phyloP scores from a whole-genome alignment of 2,888 invertebrate genomes.

The Diaphora mendica region DNA sequence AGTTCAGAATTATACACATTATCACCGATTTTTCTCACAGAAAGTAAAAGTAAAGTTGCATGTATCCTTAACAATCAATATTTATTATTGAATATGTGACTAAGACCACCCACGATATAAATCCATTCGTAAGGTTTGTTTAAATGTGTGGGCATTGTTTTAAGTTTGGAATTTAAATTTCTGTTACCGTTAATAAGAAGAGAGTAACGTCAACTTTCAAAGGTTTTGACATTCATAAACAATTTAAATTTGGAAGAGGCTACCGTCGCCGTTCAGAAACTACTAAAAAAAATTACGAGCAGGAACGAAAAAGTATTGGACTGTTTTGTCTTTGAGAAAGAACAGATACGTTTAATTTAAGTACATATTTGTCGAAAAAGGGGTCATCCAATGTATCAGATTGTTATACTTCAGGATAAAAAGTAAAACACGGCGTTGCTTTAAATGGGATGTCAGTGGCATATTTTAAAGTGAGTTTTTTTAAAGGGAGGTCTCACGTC shows the following conservation, averaged over 20 bases:
- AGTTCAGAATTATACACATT: conserved; percentile 20
- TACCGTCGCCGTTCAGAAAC: neutral
- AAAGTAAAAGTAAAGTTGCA: conserved; percentile 47
- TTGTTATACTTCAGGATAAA: no score
- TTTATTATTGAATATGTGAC: conserved; percentile 35
- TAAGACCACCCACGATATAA: conserved; percentile 39
- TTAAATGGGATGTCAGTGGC: no score
- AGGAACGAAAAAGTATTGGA: neutral
- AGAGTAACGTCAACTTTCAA: neutral
- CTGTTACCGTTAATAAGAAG: neutral
- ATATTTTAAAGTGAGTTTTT: no score
- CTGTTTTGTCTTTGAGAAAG: neutral
- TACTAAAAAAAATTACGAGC: neutral
- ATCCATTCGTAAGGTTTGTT: conserved; percentile 28
- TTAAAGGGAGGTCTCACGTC: no score
- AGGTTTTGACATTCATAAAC: neutral
- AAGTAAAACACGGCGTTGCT: no score
- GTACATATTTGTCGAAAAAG: no score
- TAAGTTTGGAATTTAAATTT: conserved; percentile 16
- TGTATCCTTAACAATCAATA: conserved; percentile 31
- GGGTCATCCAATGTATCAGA: no score
- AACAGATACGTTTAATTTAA: neutral
- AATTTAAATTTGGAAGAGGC: neutral
- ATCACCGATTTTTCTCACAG: conserved; percentile 17
- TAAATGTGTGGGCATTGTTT: conserved; percentile 43